Conservation (phyloP, 2,113 vertebrate species). For the Hypomesus transpacificus region DNA sequence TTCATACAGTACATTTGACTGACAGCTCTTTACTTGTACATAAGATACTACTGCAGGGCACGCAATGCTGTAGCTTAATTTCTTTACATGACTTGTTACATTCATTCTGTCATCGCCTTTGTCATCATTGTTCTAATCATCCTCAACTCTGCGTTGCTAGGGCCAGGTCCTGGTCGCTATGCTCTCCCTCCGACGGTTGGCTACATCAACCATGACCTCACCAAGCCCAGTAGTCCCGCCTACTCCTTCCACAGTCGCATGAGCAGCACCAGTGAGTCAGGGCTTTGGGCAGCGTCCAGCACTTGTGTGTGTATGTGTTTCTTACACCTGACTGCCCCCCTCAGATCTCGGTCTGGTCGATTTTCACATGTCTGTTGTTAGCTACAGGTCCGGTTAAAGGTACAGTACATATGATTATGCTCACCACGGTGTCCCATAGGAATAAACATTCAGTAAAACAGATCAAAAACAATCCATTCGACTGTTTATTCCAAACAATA, state of each 20-base stretch:
- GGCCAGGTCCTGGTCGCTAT: constrained; percentile 78
- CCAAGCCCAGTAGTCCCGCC: constrained; percentile 77
- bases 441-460: too few relatives aligned
- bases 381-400: too few relatives aligned
- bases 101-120: not conserved
- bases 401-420: too few relatives aligned
- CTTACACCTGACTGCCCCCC: not conserved
- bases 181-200: constrained; percentile 79
- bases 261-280: constrained; percentile 64
- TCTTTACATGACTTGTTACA: not conserved
- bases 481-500: too few relatives aligned
- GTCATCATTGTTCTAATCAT: constrained; percentile 11
- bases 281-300: too few relatives aligned
- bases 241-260: constrained; percentile 76
- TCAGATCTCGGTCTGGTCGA: not conserved
- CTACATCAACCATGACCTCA: constrained; percentile 81
- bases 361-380: too few relatives aligned
- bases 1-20: not conserved
- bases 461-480: too few relatives aligned
- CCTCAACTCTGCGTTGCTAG: constrained; percentile 52
- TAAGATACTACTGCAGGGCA: not conserved
- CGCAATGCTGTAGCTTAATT: not conserved
- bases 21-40: not conserved
- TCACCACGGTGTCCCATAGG: too few relatives aligned
- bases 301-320: too few relatives aligned